A percentile compares a stretch with the other conserved stretches of the same genome.
phyloP scores from a whole-genome alignment of 2,888 invertebrate species.

The Sphaerophoria rueppellii region DNA sequence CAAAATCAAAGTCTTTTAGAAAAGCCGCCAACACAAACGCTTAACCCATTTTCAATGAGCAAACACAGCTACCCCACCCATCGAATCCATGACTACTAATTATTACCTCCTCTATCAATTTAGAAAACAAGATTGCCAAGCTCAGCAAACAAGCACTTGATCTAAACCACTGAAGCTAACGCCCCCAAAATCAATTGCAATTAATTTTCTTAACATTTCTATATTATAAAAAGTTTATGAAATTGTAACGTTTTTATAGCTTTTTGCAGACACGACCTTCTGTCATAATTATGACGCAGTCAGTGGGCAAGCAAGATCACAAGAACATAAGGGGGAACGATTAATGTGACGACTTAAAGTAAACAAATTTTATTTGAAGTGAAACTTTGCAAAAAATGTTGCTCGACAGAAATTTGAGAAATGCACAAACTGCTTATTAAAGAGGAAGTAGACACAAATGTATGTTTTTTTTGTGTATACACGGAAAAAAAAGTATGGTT shows the following conservation, averaged over 20 bases:
- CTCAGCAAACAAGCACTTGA: constrained; percentile 49
- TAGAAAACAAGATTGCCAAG: constrained; percentile 46
- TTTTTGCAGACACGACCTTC: too few relatives aligned
- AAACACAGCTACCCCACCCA: constrained; percentile 29
- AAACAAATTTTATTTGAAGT: not conserved
- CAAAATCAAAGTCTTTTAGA: constrained; percentile 8
- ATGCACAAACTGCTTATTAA: constrained; percentile 20
- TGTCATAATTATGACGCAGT: too few relatives aligned
- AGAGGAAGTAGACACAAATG: constrained; percentile 27
- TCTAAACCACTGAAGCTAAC: constrained; percentile 47
- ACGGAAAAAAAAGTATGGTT: not conserved
- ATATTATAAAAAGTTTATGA: not conserved
- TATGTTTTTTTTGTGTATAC: not conserved
- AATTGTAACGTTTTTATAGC: not conserved
- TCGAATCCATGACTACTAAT: constrained; percentile 56
- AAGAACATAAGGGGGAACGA: too few relatives aligned
- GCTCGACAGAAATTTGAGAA: not conserved
- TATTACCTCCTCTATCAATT: constrained; percentile 57
- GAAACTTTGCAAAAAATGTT: constrained; percentile 20
- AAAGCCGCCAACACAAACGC: constrained; percentile 24
- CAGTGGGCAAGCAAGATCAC: too few relatives aligned
- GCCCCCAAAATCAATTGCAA: constrained; percentile 62
- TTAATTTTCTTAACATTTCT: constrained; percentile 38
- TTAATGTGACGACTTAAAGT: too few relatives aligned
- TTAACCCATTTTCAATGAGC: constrained; percentile 8